Evolutionary conservation across 2,888 invertebrate genomes (phyloP).

Genomic region (Napeogenes inachia): DNA sequence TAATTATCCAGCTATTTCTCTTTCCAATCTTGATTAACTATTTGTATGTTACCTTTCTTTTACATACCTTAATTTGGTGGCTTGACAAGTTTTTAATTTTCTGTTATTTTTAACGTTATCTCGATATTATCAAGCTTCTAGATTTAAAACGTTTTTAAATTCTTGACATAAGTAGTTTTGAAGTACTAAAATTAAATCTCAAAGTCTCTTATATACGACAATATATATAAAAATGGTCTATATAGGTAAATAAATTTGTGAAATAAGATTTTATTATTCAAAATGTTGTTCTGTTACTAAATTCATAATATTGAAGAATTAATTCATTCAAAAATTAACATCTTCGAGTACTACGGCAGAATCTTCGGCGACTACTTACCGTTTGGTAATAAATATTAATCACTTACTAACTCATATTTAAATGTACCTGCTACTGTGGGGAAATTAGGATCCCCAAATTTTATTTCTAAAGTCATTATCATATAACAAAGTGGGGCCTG

Average conservation of each 20-base stretch:
- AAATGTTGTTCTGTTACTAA: slow-evolving; percentile 17
- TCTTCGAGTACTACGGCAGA: slow-evolving; percentile 37
- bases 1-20: slow-evolving; percentile 72
- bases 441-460: slow-evolving; percentile 54
- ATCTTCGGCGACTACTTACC: slow-evolving; percentile 36
- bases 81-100: slow-evolving; percentile 55
- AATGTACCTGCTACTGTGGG: slow-evolving; percentile 70
- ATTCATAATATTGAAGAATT: slow-evolving; percentile 28
- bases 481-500: slow-evolving; percentile 43
- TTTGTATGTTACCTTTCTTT: slow-evolving; percentile 71
- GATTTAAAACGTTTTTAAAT: background rate
- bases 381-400: slow-evolving; percentile 68
- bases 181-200: no score
- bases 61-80: slow-evolving; percentile 62
- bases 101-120: slow-evolving; percentile 61
- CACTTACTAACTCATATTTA: slow-evolving; percentile 61
- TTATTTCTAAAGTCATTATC: slow-evolving; percentile 63
- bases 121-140: slow-evolving; percentile 21
- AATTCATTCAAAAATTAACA: slow-evolving; percentile 48
- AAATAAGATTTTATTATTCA: slow-evolving; percentile 14
- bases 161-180: no score
- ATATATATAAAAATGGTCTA: background rate
- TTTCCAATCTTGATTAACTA: slow-evolving; percentile 70
- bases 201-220: no score
- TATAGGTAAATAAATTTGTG: background rate